Evolutionary conservation across 2,888 invertebrate genomes (phyloP).

Genomic region (Tineola bisselliella): DNA sequence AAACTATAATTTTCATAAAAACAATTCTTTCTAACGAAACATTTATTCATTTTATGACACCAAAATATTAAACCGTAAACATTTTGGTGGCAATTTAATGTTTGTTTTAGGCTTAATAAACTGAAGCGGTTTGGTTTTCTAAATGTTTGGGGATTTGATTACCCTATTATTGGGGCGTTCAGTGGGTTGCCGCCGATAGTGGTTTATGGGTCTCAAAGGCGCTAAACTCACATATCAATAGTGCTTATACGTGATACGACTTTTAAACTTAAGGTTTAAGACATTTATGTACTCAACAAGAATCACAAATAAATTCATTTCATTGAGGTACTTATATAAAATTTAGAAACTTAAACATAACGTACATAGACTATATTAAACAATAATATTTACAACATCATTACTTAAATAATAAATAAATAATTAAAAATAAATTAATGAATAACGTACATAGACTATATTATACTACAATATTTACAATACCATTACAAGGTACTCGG

Average conservation of each 20-base stretch:
- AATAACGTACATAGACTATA: too few species aligned
- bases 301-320: too few species aligned
- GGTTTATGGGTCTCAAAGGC: constrained; percentile 13
- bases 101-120: constrained; percentile 56
- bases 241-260: constrained; percentile 10
- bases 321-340: too few species aligned
- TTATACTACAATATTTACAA: too few species aligned
- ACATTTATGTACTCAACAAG: too few species aligned
- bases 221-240: constrained; percentile 10
- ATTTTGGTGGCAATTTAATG: constrained; percentile 60
- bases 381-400: too few species aligned
- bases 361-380: too few species aligned
- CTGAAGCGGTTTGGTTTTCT: constrained; percentile 33
- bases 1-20: neutral
- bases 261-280: too few species aligned
- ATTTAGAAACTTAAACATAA: too few species aligned
- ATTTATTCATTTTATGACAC: neutral
- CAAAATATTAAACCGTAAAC: constrained; percentile 36
- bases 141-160: constrained; percentile 38
- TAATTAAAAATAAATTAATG: too few species aligned
- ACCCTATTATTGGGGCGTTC: constrained; percentile 23
- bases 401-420: too few species aligned
- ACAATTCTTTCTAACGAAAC: neutral
- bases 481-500: too few species aligned
- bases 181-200: constrained; percentile 12